Evolutionary conservation across 2,797 vertebrate species (phyloP), one percentile per base, ranked within the genome.

Genomic region (Lerista edwardsae): DNA sequence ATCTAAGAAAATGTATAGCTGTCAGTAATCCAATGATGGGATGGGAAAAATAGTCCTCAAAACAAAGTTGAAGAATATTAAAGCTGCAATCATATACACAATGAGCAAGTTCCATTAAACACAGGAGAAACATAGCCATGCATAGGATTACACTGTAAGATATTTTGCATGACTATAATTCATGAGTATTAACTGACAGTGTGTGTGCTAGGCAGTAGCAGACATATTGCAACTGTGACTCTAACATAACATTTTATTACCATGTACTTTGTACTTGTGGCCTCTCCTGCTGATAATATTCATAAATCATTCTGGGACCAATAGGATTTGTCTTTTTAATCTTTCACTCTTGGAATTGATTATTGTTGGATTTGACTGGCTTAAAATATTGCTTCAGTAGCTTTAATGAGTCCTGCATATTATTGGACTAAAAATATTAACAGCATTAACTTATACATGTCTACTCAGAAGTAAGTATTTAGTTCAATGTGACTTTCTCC

Each of bases 181-280:
- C 87, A 90, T 84, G 77, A 10, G 14, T 19, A 23, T 47, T 47
- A 44, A n/a, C 31, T 79, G 51, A 65, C 29, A 81, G 17, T 21
- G 59, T 0, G n/a, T 12, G 15, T 5, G 15, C 86, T 90, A 80
- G 73, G 82, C 79, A 88, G 55, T 1, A 0, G 25, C 41, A 3
- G 44, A n/a, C 34, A 80, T 73, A 0, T 59, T 21, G 47, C 62
- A 75, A 9, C 31, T 84, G 39, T 59, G n/a, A 81, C 84, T 79
- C 79, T 79, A 36, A 59, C 41, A 0, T 0, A 72, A 36, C 84
- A 73, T 64, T 61, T 92, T 91, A 41, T 62, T n/a, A 1, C 77
- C 57, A 59, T 91, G 92, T 88, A 92, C 92, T 83, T 94, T 94
- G 90, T 89, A 92, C 93, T 17, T 79, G 81, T 87, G 89, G 29